Base-by-base conservation (phyloP, 2,113 vertebrate genomes). In the Esox niger region DNA sequence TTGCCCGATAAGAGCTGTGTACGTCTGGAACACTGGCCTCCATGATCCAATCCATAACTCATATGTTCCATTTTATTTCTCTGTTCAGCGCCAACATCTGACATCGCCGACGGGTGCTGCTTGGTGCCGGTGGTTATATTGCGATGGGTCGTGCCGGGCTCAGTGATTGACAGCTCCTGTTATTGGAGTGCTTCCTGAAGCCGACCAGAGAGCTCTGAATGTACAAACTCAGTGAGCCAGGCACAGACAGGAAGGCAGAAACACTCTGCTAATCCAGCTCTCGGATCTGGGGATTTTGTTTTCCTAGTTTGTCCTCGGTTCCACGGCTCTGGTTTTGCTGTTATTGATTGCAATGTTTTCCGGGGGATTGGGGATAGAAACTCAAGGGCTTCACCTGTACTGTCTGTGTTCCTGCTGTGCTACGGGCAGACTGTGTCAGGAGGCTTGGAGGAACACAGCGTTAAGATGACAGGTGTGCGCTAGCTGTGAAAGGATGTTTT, bases 1-100 rank as follows among this genome's bases (percentile, higher is more conserved):
- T 15, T 8, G 17, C 7, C 47, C 7, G 47, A 52, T 26, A 13
- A 57, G 55, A 57, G 25, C 3, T 21, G 13, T 57, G 55, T 7
- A 49, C 7, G 47, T 20, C 54, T 33, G 20, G 62, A 70, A 60
- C 43, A 33, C 33, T 5, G 63, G 52, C 68, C 47, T 67, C 77
- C 84, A 73, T 76, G 75, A 84, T 82, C 60, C 27, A 73, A 81
- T 83, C 79, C 78, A 86, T 82, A 85, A 67, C 64, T 74, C 62
- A 77, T 27, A 71, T 76, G 72, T 81, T 82, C 68, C 56, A 46
- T 26, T 3, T 62, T 64, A 59, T 73, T 81, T 79, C 78, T 71
- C 31, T 70, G 61, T 47, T 66, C 59, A 0, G 21, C 3, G 69
- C 63, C 56, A 20, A 56, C 62, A 68, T 62, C 20, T 59, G 17